These are phyloP conservation scores for Atta texana DNA, from an alignment of 1,140 invertebrate genomes.

Conservation along the genomic window DNA sequence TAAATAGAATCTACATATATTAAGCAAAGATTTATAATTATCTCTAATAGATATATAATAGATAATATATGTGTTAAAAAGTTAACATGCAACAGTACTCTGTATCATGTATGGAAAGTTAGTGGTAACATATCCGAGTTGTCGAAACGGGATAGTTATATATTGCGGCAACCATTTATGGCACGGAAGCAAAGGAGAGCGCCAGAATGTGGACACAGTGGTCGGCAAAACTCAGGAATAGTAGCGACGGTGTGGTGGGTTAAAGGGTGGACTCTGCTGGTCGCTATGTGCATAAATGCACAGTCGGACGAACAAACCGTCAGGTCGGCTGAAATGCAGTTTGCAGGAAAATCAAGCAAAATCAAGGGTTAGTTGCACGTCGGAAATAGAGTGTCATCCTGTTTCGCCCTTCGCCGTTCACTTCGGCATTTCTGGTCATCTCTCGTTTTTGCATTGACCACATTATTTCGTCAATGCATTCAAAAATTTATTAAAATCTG, in stretches of 20 bases:
- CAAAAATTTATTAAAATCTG: slow-evolving; percentile 3
- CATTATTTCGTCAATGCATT: slow-evolving; percentile 3
- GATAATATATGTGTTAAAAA: not conserved
- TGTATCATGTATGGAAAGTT: slow-evolving; percentile 16
- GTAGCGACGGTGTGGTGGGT: slow-evolving; percentile 12
- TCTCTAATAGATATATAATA: not conserved
- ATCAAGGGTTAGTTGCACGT: slow-evolving; percentile 61
- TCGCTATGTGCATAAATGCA: slow-evolving; percentile 69
- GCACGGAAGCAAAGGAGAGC: slow-evolving; percentile 69
- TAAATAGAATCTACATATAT: not conserved
- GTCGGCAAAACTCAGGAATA: slow-evolving; percentile 70
- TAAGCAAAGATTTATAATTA: not conserved
- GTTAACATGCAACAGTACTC: not conserved
- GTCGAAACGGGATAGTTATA: slow-evolving; percentile 47
- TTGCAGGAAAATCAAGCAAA: slow-evolving; percentile 72
- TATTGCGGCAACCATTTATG: slow-evolving; percentile 65
- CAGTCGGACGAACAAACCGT: slow-evolving; percentile 71
- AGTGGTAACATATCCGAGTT: slow-evolving; percentile 43
- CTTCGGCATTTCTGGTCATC: slow-evolving; percentile 7
- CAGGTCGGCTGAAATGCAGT: slow-evolving; percentile 63
- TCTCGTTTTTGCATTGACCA: slow-evolving; percentile 32
- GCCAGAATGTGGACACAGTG: slow-evolving; percentile 60
- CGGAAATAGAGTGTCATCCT: slow-evolving; percentile 69
- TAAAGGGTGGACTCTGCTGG: slow-evolving; percentile 41
- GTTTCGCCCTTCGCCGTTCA: slow-evolving; percentile 55